phyloP scores from a whole-genome alignment of 2,113 vertebrate species.

The Ranitomeya imitator region DNA sequence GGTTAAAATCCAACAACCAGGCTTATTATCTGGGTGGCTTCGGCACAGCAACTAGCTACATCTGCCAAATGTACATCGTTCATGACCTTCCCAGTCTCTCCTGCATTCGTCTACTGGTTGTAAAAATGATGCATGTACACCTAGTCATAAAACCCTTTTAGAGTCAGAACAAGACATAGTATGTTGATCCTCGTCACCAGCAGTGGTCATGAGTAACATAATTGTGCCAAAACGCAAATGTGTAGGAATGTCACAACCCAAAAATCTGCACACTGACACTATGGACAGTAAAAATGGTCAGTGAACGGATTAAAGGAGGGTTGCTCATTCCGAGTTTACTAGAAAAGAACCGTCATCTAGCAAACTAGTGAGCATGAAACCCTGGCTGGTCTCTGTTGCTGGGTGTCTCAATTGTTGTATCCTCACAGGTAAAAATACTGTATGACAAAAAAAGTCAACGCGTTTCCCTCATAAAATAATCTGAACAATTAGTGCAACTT shows the following conservation, averaged over 20 bases:
- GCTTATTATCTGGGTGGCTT: not conserved
- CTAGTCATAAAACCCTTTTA: not conserved
- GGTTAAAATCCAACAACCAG: not conserved
- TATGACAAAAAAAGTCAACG: not conserved
- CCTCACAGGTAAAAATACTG: conserved; percentile 29
- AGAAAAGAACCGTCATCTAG: not conserved
- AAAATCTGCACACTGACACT: not conserved
- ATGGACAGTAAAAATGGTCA: not conserved
- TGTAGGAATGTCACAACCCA: conserved; percentile 1
- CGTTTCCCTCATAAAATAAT: conserved; percentile 58
- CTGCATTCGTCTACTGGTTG: not conserved
- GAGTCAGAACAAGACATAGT: not conserved
- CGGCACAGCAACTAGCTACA: not conserved
- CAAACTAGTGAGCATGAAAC: not conserved
- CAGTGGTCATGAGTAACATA: not conserved
- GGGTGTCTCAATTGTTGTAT: no score
- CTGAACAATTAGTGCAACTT: conserved; percentile 94
- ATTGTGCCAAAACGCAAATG: not conserved
- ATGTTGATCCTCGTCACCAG: not conserved
- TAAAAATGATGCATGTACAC: not conserved
- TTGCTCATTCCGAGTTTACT: not conserved
- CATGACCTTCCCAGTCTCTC: not conserved
- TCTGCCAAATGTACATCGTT: not conserved
- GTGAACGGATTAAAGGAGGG: not conserved
- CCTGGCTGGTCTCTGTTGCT: not conserved